Evolutionary conservation across 1,140 invertebrate genomes (phyloP), one percentile per base, ranked within the genome.

Genomic region (Zaprionus africanus): DNA sequence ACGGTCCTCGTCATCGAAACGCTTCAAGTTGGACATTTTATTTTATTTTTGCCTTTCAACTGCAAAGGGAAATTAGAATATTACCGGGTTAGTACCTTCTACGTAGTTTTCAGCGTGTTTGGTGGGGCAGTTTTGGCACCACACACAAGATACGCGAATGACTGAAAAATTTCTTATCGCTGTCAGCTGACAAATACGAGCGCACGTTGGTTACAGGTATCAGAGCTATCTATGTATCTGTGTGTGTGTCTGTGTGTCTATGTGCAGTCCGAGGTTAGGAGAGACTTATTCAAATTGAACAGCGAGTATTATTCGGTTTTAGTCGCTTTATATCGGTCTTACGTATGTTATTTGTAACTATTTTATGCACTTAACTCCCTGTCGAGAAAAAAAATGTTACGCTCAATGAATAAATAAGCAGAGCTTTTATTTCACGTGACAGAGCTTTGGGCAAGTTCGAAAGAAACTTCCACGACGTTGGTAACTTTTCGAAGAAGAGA

Each of bases 1-100:
- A 91, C 95, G 96, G 60, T 98, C 97, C 80, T 96, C 97, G 94
- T 98, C 96, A 81, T 94, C 94, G 92, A 98, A 96, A 93, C 95
- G 96, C 84, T 95, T 94, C 91, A 97, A 93, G 92, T 93, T 94
- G 79, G 94, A 94, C 93, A 94, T 94, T 91, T 94, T 93, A 76
- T 69, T 86, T 77, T 78, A 74, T 75, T 69, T 90, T 85, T 69
- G 64, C 75, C 79, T 69, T 78, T 76, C 73, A 80, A 82, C 86
- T 90, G 68, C 6, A 81, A 78, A 2, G 15, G 7, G 46, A 71
- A 46, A 68, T 26, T 2, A 31, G 4, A 43, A 22, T 26, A 46
- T 11, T 0, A n/a, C 0, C 2, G n/a, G 7, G 17, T 56, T 41
- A 28, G 11, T 41, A 26, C 4, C 11, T 13, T 24, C 5, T 22